These are phyloP conservation scores for Protobothrops mucrosquamatus DNA, from an alignment of 2,113 vertebrate genomes.

Conservation along the genomic window DNA sequence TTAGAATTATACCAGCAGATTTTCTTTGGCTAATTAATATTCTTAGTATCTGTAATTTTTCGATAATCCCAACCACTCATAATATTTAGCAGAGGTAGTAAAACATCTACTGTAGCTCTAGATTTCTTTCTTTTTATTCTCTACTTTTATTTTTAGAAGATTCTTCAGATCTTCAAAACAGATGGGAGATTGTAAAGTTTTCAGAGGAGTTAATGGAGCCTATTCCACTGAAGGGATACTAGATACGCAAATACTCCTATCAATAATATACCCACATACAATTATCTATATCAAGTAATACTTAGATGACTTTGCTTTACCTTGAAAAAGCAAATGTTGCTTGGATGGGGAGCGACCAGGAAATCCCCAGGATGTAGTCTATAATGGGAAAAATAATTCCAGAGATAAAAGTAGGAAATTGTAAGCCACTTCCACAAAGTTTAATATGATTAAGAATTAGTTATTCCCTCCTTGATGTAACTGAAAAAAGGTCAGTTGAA, in stretches of 20 bases:
- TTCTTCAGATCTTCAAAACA: neutral
- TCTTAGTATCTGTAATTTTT: conserved; percentile 3
- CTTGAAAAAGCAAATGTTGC: neutral
- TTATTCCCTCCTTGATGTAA: neutral
- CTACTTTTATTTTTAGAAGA: neutral
- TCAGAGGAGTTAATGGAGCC: neutral
- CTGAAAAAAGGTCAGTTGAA: neutral
- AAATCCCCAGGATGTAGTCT: neutral
- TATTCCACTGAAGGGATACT: neutral
- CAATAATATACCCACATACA: neutral
- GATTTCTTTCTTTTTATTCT: neutral
- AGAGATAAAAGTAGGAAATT: neutral
- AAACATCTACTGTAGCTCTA: neutral
- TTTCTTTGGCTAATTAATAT: conserved; percentile 7
- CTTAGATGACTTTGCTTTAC: neutral
- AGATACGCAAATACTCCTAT: neutral
- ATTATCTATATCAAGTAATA: neutral
- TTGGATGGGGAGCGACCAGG: neutral
- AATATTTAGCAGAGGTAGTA: neutral
- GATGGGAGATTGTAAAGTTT: neutral
- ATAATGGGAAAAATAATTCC: neutral
- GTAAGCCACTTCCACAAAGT: neutral
- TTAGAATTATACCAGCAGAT: conserved; percentile 2
- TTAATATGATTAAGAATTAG: neutral
- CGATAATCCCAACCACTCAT: neutral